A percentile compares a stretch with the other conserved stretches of the same genome.
Conservation (phyloP, 1,140 invertebrate genomes). For the Cherax destructor region DNA sequence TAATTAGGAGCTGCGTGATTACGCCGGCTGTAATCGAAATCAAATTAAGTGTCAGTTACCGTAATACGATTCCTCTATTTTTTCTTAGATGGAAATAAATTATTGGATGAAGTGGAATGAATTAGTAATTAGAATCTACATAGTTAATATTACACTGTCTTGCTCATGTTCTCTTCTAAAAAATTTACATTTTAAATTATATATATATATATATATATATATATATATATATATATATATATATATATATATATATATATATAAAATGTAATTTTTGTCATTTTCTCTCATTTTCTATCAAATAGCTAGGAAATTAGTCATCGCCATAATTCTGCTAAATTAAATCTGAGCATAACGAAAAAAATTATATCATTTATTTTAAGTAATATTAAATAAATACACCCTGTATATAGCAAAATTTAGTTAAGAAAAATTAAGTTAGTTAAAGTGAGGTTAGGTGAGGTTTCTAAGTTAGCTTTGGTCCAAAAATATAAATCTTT, state of each 20-base stretch:
- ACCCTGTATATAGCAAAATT: no score
- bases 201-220: background rate
- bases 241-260: slow-evolving; percentile 15
- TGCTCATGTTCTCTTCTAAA: background rate
- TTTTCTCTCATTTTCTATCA: no score
- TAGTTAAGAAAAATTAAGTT: no score
- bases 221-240: slow-evolving; percentile 35
- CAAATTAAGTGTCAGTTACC: slow-evolving; percentile 64
- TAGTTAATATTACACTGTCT: slow-evolving; percentile 24
- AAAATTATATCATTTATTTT: no score
- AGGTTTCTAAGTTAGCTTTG: no score
- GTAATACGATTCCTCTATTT: slow-evolving; percentile 53
- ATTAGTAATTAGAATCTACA: slow-evolving; percentile 39
- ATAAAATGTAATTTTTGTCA: background rate
- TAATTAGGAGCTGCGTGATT: slow-evolving; percentile 58
- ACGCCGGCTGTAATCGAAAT: slow-evolving; percentile 61
- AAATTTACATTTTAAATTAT: background rate
- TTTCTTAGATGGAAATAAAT: slow-evolving; percentile 60
- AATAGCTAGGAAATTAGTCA: no score
- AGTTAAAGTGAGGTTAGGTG: no score
- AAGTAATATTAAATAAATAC: no score
- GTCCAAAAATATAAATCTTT: no score
- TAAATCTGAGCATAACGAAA: no score
- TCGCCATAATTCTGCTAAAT: no score
- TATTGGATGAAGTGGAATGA: slow-evolving; percentile 43